A percentile compares a stretch with the other conserved stretches of the same genome.
phyloP scores from a whole-genome alignment of 2,888 invertebrate species.

The Eubasilissa splendida region DNA sequence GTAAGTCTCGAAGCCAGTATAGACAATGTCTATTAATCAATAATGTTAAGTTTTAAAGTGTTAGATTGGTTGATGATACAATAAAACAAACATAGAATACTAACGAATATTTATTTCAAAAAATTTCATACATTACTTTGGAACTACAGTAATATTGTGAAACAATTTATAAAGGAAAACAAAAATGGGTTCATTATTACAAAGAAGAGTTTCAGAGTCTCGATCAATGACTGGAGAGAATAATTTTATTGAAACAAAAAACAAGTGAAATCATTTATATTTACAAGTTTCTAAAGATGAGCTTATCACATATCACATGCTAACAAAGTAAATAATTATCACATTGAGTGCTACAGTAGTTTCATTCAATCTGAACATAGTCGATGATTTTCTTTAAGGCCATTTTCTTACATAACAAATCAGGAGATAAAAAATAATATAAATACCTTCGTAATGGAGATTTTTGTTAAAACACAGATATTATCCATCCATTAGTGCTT shows the following conservation, averaged over 20 bases:
- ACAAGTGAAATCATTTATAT: slow-evolving; percentile 8
- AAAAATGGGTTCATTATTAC: slow-evolving; percentile 15
- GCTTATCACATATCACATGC: slow-evolving; percentile 32
- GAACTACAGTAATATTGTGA: slow-evolving; percentile 9
- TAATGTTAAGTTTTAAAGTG: slow-evolving; percentile 55
- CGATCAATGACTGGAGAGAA: slow-evolving; percentile 1
- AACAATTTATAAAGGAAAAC: slow-evolving; percentile 18
- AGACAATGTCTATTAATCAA: slow-evolving; percentile 57
- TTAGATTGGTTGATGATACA: slow-evolving; percentile 56
- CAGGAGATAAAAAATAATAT: slow-evolving; percentile 32
- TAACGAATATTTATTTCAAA: slow-evolving; percentile 49
- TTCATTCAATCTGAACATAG: background rate
- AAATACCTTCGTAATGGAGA: slow-evolving; percentile 38
- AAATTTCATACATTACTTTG: slow-evolving; percentile 33
- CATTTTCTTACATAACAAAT: slow-evolving; percentile 32
- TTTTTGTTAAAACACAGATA: slow-evolving; percentile 16
- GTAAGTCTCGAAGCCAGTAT: slow-evolving; percentile 55
- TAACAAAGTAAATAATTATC: slow-evolving; percentile 18
- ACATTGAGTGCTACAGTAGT: slow-evolving; percentile 16
- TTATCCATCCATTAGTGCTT: slow-evolving; percentile 40
- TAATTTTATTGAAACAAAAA: slow-evolving; percentile 2
- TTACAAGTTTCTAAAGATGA: slow-evolving; percentile 20
- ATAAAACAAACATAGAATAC: slow-evolving; percentile 57
- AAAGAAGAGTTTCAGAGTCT: slow-evolving; percentile 7
- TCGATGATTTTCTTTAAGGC: slow-evolving; percentile 36